Conservation (phyloP, 2,797 vertebrate genomes). For the Somateria mollissima region DNA sequence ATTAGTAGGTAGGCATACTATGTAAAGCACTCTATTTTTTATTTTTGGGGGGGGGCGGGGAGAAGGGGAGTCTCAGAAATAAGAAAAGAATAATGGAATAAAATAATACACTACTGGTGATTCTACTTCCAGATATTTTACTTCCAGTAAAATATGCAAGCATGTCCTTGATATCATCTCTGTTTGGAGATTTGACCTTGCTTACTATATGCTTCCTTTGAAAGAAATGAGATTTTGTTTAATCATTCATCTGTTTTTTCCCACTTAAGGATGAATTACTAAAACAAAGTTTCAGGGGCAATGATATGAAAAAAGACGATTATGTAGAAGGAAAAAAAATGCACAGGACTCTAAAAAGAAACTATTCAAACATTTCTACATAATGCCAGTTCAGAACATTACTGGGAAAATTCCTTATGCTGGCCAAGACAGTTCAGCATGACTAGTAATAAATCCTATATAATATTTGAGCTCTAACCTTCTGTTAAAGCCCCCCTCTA, state of each 20-base stretch:
- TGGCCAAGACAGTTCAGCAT: constrained; percentile 2
- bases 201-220: neutral
- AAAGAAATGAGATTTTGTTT: neutral
- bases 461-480: constrained; percentile 32
- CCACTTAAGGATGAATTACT: neutral
- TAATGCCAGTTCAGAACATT: neutral
- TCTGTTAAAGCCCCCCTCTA: constrained; percentile 3
- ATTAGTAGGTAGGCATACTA: neutral
- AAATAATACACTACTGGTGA: neutral
- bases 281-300: neutral
- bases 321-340: neutral
- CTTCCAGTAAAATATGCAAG: neutral
- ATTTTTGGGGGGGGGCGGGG: too few relatives aligned
- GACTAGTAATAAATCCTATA: constrained; percentile 10
- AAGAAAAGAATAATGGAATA: neutral
- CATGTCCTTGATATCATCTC: neutral
- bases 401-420: neutral
- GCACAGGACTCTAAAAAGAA: neutral
- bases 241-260: neutral
- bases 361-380: neutral
- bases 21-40: neutral
- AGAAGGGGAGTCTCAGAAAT: neutral
- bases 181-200: neutral
- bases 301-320: neutral
- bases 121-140: neutral